Evolutionary conservation across 2,888 invertebrate species (phyloP).

Genomic region (Pediacus dermestoides): DNA sequence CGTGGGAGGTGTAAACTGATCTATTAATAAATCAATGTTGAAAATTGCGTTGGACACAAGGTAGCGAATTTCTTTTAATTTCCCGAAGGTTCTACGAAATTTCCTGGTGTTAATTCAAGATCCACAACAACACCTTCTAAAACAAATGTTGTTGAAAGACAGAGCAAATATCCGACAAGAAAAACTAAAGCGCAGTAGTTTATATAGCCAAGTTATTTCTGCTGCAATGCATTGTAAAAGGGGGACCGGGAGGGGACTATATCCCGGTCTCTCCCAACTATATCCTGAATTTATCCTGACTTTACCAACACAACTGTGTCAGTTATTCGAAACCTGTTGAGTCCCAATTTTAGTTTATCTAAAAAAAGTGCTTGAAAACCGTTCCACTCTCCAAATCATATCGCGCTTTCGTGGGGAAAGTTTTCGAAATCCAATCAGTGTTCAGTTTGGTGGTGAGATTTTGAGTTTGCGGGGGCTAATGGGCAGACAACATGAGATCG

Average conservation of each 20-base stretch:
- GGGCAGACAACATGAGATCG: conserved; percentile 74
- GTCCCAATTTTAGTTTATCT: conserved; percentile 14
- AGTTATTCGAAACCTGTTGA: conserved; percentile 40
- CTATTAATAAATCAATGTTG: too few relatives aligned
- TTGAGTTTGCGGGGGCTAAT: too few relatives aligned
- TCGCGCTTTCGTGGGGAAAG: too few relatives aligned
- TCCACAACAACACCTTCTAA: not conserved
- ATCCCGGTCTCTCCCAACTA: conserved; percentile 23
- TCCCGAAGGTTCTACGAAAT: too few relatives aligned
- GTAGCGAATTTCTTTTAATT: too few relatives aligned
- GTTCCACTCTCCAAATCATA: too few relatives aligned
- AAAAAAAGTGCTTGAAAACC: too few relatives aligned
- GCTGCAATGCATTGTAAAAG: conserved; percentile 25
- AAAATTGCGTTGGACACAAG: too few relatives aligned
- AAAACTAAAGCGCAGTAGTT: conserved; percentile 25
- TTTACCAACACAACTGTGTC: conserved; percentile 27
- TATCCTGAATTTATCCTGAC: conserved; percentile 29
- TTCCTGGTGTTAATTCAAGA: too few relatives aligned
- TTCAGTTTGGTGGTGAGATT: too few relatives aligned
- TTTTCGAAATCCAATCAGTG: too few relatives aligned
- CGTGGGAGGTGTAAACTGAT: too few relatives aligned
- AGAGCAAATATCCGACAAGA: conserved; percentile 15
- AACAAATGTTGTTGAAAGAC: not conserved
- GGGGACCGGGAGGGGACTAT: conserved; percentile 25
- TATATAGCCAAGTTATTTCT: conserved; percentile 31